Base-by-base conservation (phyloP, 1,140 invertebrate genomes). In the Cydia amplana region DNA sequence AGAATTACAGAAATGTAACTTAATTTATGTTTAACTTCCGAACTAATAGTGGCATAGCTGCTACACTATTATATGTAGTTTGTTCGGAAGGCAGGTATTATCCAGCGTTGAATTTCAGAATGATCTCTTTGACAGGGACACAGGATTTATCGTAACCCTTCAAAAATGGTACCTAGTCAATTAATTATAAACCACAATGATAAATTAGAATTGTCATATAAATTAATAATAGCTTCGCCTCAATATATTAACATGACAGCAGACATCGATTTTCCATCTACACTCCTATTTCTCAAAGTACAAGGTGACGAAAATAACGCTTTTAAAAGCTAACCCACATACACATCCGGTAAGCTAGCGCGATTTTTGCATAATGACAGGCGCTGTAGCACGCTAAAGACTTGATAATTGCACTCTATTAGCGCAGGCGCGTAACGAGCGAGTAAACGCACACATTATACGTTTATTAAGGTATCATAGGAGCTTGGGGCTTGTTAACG, bases 351-450 rank as follows among this genome's bases (percentile, higher is more conserved):
- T 67, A 25, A 25, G 20, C 25, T 4, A 10, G 20, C 18, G 5
- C 23, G 63, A 36, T 67, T 67, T 67, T 67, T 67, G 64, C 64
- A 32, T 67, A 67, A 67, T 32, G 64, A 67, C 28, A 4, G 64
- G 64, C 64, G 28, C 25, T 67, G 40, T 23, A 28, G 28, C 25
- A n/a, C 16, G 28, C 64, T 67, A 40, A 67, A 2, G 64, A 67
- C 64, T 16, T 32, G 64, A 67, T 67, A 67, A 67, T 36, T 18
- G 28, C 51, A 55, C 28, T 12, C 64, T 32, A 7, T 67, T 36
- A 67, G 16, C 28, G 28, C 28, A 36, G n/a, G 64, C 64, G 64
- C 28, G 20, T 64, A 64, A 64, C 63, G 63, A 32, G 64, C 28
- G 25, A 1, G 64, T 28, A 32, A 67, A 67, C 51, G 51, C n/a